Conservation (phyloP, 2,888 invertebrate species). For the Zeuzera pyrina region DNA sequence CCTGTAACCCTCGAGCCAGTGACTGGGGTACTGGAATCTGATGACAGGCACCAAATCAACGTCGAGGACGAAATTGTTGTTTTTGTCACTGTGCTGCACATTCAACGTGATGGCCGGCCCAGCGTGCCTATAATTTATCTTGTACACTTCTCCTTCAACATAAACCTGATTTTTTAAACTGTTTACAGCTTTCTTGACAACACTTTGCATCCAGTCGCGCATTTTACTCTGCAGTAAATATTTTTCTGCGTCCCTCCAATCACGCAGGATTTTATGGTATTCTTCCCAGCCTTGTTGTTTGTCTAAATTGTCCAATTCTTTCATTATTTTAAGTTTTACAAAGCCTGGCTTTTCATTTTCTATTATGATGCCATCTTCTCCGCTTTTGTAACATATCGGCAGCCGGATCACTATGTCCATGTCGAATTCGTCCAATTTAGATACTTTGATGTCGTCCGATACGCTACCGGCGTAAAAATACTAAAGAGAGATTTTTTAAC, state of each 20-base stretch:
- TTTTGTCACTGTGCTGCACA: constrained; percentile 31
- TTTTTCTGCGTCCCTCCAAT: constrained; percentile 55
- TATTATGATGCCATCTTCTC: constrained; percentile 42
- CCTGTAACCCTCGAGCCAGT: constrained; percentile 54
- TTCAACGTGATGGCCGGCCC: constrained; percentile 73
- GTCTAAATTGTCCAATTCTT: constrained; percentile 44
- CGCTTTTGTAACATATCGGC: constrained; percentile 52
- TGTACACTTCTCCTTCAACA: constrained; percentile 35
- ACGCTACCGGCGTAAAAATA: constrained; percentile 72
- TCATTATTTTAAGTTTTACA: constrained; percentile 47
- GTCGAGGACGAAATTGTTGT: constrained; percentile 38
- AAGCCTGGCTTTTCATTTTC: constrained; percentile 58
- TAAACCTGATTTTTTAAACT: constrained; percentile 34
- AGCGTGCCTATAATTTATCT: constrained; percentile 43
- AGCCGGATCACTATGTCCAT: constrained; percentile 72
- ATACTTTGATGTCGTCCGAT: constrained; percentile 74
- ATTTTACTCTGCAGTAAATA: constrained; percentile 63
- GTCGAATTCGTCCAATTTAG: constrained; percentile 75
- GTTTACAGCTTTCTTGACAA: constrained; percentile 55
- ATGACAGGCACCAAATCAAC: constrained; percentile 72
- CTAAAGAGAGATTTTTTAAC: constrained; percentile 14
- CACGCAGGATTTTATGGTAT: constrained; percentile 44
- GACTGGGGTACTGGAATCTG: constrained; percentile 47
- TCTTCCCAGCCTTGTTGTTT: constrained; percentile 47
- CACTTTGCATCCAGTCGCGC: constrained; percentile 67